These are phyloP conservation scores for Colinus virginianus DNA, from an alignment of 2,113 vertebrate species.

Conservation along the genomic window DNA sequence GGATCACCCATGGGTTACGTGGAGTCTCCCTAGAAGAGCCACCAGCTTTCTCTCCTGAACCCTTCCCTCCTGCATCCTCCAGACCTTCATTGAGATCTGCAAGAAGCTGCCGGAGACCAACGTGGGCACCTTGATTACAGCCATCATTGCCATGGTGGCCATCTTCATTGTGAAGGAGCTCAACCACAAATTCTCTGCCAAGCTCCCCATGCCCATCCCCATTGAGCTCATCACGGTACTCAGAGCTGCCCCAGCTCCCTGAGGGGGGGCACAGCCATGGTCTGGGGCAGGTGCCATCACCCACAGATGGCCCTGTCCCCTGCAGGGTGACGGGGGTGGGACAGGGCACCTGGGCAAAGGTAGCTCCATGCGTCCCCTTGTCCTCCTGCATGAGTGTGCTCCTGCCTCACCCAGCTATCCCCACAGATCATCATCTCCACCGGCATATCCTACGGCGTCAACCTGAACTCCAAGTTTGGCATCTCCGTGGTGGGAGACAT, in stretches of 20 bases:
- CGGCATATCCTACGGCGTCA: conserved; percentile 80
- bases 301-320: neutral
- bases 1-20: neutral
- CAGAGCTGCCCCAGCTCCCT: neutral
- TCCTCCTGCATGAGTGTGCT: neutral
- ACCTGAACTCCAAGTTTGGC: conserved; percentile 71
- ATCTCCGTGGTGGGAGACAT: conserved; percentile 89
- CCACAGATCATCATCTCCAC: conserved; percentile 88
- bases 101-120: conserved; percentile 79
- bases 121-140: conserved; percentile 82
- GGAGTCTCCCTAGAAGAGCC: neutral
- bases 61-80: neutral
- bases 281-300: too few relatives aligned
- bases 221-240: conserved; percentile 90
- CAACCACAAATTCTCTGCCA: conserved; percentile 79
- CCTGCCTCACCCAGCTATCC: neutral
- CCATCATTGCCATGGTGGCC: conserved; percentile 80
- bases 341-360: neutral
- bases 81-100: conserved; percentile 87
- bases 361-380: neutral
- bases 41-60: neutral
- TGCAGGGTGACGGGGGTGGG: neutral
- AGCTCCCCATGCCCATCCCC: conserved; percentile 88
- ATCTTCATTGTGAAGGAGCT: conserved; percentile 88
- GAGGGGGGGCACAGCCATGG: neutral